These are phyloP conservation scores for Amphipoea lucens DNA, from an alignment of 2,888 invertebrate species.

Conservation along the genomic window DNA sequence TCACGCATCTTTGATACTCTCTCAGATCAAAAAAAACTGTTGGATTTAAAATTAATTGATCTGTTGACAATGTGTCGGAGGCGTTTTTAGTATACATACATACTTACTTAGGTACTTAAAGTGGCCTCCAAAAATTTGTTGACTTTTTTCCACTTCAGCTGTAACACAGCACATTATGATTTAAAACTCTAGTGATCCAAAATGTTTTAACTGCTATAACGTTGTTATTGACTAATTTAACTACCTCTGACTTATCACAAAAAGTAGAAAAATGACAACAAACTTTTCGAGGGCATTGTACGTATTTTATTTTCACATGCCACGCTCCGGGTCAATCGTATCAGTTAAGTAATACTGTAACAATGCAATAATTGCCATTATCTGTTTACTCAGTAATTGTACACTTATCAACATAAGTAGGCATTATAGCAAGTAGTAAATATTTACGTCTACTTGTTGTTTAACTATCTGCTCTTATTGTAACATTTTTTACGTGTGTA, in stretches of 20 bases:
- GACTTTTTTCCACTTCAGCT: too few species aligned
- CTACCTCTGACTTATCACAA: too few species aligned
- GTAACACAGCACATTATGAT: too few species aligned
- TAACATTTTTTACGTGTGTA: background rate
- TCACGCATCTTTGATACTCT: conserved; percentile 10
- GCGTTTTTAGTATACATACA: background rate
- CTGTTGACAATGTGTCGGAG: conserved; percentile 5
- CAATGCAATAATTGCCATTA: conserved; percentile 27
- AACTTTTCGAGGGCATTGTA: too few species aligned
- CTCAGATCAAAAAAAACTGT: conserved; percentile 16
- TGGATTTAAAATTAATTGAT: conserved; percentile 9
- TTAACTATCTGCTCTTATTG: conserved; percentile 1
- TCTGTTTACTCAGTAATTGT: conserved; percentile 17
- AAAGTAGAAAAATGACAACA: too few species aligned
- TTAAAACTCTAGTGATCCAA: too few species aligned
- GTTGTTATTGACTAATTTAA: too few species aligned
- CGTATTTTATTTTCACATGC: conserved; percentile 23
- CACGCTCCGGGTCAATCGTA: conserved; percentile 25
- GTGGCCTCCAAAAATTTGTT: too few species aligned
- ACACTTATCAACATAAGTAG: background rate
- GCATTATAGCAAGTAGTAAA: conserved; percentile 15
- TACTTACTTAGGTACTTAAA: background rate
- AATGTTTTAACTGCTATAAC: too few species aligned
- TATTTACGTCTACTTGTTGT: conserved; percentile 10
- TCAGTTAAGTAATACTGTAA: conserved; percentile 43